phyloP scores from a whole-genome alignment of 1,140 invertebrate genomes.

The Bombus haemorrhoidalis region DNA sequence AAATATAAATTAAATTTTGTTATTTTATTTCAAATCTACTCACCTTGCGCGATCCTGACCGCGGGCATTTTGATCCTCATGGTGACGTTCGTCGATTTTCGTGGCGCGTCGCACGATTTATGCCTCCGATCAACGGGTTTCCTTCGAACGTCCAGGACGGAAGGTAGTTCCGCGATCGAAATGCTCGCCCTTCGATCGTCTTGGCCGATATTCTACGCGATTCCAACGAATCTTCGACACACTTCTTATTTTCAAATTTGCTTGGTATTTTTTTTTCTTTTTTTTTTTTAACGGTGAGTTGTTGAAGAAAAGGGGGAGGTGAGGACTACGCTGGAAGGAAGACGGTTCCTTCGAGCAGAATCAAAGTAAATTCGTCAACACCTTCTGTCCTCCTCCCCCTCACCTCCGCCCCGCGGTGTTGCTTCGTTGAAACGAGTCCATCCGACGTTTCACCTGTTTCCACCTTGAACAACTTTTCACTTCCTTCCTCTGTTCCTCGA shows the following conservation, averaged over 20 bases:
- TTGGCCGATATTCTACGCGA: background rate
- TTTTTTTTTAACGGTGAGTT: background rate
- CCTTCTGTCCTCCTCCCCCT: constrained; percentile 60
- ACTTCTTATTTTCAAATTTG: background rate
- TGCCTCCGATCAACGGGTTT: constrained; percentile 26
- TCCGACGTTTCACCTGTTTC: constrained; percentile 50
- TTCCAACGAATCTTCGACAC: background rate
- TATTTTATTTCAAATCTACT: constrained; percentile 70
- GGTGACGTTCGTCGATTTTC: constrained; percentile 83
- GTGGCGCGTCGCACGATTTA: constrained; percentile 52
- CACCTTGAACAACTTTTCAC: constrained; percentile 28
- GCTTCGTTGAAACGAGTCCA: constrained; percentile 44
- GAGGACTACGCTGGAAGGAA: constrained; percentile 50
- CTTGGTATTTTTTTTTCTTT: background rate
- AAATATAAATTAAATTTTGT: no score
- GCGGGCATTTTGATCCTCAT: constrained; percentile 98
- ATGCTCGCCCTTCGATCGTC: background rate
- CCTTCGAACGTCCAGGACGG: constrained; percentile 53
- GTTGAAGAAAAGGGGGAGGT: constrained; percentile 59
- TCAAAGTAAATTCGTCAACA: constrained; percentile 58
- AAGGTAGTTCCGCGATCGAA: constrained; percentile 16
- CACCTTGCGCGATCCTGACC: constrained; percentile 96
- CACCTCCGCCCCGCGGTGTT: constrained; percentile 55
- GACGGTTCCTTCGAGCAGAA: constrained; percentile 18
- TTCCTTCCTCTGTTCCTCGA: background rate